Base-by-base conservation (phyloP, 2,888 invertebrate species). In the Chloroclysta siterata region DNA sequence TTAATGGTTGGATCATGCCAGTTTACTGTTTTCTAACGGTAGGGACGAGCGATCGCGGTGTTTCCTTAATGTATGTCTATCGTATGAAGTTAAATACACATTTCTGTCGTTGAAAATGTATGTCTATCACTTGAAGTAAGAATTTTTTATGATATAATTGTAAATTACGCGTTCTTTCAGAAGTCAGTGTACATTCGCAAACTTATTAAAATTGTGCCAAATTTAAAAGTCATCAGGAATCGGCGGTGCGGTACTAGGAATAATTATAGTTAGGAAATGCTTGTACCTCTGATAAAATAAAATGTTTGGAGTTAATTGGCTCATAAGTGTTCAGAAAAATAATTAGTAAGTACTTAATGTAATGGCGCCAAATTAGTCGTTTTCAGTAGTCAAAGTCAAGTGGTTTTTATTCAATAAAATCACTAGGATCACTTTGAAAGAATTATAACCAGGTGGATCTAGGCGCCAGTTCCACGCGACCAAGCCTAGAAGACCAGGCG, bases 181-280 rank as follows among this genome's bases (percentile, higher is more conserved):
- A 8, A 11, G 11, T 39, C 36, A 6, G 36, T 39, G 36, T 39
- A 11, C 36, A 11, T 11, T 46, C 15, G 22, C 17, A 52, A 33
- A 29, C 44, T 54, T 54, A 14, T 41, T 33, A 41, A 51, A 57
- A 50, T 42, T 57, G 60, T 60, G 60, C 60, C 60, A 60, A 60
- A 53, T 53, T 53, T 51, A 51, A 47, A 47, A 53, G 46, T 55
- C 55, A 36, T 33, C 36, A 5, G 0, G 29, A 50, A 22, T 47
- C n/a, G 50, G n/a, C 29, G 54, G 46, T 46, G 44, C 44, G 29
- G 46, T 15, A 15, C 22, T 55, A 55, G 36, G n/a, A 46, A 17
- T 33, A 55, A 17, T 46, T 39, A 13, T 15, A 48, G 8, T 36
- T 48, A 28, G 39, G 28, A 17, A 56, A 56, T 48, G 39, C 22